Conservation (phyloP, 2,888 invertebrate genomes). For the Odontothrips loti region DNA sequence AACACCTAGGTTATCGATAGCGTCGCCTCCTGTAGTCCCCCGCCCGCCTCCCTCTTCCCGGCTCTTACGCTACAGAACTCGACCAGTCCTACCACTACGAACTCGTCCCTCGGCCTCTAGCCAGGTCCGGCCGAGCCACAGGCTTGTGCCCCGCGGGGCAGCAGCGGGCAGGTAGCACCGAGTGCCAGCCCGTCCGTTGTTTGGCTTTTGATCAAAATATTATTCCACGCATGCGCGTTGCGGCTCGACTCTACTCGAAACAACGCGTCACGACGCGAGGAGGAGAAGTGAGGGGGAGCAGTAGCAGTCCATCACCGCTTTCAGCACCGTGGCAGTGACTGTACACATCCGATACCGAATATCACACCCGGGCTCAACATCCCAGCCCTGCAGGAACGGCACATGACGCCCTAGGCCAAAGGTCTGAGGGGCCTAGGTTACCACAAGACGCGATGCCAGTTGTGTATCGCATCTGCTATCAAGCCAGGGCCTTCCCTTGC, state of each 20-base stretch:
- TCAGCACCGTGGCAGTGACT: too few relatives aligned
- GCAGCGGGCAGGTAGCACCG: neutral
- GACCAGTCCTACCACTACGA: neutral
- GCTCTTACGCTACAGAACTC: neutral
- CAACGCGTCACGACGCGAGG: neutral
- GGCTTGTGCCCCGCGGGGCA: neutral
- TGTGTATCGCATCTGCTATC: too few relatives aligned
- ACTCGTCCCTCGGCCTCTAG: neutral
- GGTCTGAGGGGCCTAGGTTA: too few relatives aligned
- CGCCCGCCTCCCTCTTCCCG: neutral
- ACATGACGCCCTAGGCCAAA: too few relatives aligned
- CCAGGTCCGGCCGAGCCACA: neutral
- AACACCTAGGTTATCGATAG: too few relatives aligned
- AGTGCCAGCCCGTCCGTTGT: neutral
- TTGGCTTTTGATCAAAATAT: slow-evolving; percentile 11
- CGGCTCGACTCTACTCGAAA: neutral
- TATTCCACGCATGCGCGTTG: neutral
- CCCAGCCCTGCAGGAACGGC: too few relatives aligned
- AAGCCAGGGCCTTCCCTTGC: too few relatives aligned
- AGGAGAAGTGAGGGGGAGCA: neutral
- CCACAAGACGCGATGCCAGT: too few relatives aligned
- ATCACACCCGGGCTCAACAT: too few relatives aligned
- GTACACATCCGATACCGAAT: too few relatives aligned
- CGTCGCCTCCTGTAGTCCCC: neutral
- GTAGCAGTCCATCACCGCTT: too few relatives aligned